Conservation (phyloP, 2,797 vertebrate species). For the Clarias laeviceps region DNA sequence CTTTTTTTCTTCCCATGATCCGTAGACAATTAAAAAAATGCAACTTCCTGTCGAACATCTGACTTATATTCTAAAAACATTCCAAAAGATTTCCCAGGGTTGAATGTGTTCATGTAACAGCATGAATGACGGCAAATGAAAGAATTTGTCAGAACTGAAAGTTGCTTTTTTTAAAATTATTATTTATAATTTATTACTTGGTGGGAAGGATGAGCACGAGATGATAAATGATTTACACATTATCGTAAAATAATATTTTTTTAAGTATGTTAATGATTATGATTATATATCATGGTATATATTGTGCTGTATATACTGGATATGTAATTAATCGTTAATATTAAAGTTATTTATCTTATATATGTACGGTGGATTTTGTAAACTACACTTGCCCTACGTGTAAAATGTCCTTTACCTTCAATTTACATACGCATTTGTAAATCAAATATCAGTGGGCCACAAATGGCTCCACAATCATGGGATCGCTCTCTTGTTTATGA, state of each 20-base stretch:
- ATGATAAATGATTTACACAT: background rate
- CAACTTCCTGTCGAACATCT: constrained; percentile 4
- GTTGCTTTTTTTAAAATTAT: background rate
- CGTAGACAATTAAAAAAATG: background rate
- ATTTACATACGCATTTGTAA: constrained; percentile 15
- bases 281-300: background rate
- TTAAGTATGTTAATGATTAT: background rate
- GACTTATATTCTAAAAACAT: background rate
- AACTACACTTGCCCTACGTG: background rate
- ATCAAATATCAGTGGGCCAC: constrained; percentile 16
- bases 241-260: background rate
- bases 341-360: background rate
- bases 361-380: background rate
- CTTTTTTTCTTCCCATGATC: background rate
- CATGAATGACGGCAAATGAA: background rate
- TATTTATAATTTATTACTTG: background rate
- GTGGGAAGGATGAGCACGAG: background rate
- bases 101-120: background rate
- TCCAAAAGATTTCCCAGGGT: background rate
- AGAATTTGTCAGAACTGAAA: background rate
- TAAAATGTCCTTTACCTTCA: background rate
- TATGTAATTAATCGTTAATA: background rate
- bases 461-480: background rate
- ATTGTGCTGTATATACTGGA: background rate
- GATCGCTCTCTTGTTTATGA: background rate